Evolutionary conservation across 2,113 vertebrate species (phyloP), one percentile per base, ranked within the genome.

Genomic region (Perognathus longimembris): DNA sequence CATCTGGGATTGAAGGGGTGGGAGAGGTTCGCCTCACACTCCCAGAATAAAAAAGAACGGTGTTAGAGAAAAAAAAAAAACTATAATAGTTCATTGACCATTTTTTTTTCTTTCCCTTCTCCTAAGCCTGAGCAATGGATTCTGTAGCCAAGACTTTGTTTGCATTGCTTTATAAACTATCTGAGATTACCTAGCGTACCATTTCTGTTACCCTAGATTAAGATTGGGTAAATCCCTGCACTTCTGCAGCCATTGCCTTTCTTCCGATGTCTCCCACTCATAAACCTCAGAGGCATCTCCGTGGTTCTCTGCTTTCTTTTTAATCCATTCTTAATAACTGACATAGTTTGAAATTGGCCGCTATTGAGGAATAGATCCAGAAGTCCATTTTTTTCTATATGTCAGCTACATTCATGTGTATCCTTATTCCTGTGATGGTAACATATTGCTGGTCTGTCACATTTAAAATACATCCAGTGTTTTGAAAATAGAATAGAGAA

Each of bases 371-470:
- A 69, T 7, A 36, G 17, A 86, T 97, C 83, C 89, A 85, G 91
- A 85, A 95, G 95, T 92, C 66, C 64, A 87, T 96, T 94, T 61
- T 94, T 81, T 95, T 87, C 77, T 89, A 91, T 91, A 95, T 96
- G 61, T 94, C 90, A 38, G 91, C 86, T 90, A 32, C 91, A 86
- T 97, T 96, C 97, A 83, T 84, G 90, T 93, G 81, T 95, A 85
- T 91, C 91, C 93, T 92, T 93, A 69, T 96, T 83, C 94, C 79
- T 93, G 71, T 92, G 45, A 87, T 86, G 82, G 86, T 1, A 92
- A 97, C 95, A 96, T 88, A 57, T 50, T 88, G 67, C 26, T 26
- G 17, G 2, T 20, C 50, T n/a, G 83, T 63, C 54, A 89, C 40
- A 50, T 79, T 89, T 73, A 95, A 95, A 97, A 94, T 81, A 93